Base-by-base conservation (phyloP, 2,113 vertebrate genomes). In the Ardeotis arabs region DNA sequence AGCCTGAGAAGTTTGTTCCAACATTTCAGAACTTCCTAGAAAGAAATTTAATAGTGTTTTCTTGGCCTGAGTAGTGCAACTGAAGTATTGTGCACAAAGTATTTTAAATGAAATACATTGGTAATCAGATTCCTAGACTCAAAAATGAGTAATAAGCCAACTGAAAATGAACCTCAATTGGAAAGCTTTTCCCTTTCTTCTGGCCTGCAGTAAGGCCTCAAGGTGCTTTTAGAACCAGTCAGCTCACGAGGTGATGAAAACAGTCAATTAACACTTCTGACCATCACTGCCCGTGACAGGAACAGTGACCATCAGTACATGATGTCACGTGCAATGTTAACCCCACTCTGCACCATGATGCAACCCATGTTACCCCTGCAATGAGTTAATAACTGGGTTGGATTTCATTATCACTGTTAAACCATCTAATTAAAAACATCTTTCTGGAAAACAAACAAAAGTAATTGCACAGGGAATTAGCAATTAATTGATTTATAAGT, bases 401-500 rank as follows among this genome's bases (percentile, higher is more conserved):
- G 37, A 76, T 94, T 89, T 69, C 75, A 63, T 59, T 63, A 49
- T 37, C 66, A 18, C 27, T 79, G 41, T 70, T 81, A 79, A 60
- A 29, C n/a, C 13, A 56, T 56, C 52, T 88, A 66, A 93, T 90
- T 95, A 91, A 93, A 94, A 96, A 75, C 22, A 55, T 70, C 76
- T 90, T 94, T 31, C 70, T 15, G 5, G 55, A 82, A 93, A 87
- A 49, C 45, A 95, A 97, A 83, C 22, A 70, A 33, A 53, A 77
- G 20, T 69, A 83, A 88, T 84, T 70, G 45, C 62, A 67, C 9
- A 49, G 78, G 49, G 49, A 79, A 77, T 28, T 80, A 56, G 10
- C 70, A 91, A 81, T 89, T 95, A 96, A 92, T 91, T 95, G 55
- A 94, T 94, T 78, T 68, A n/a, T 93, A 90, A 90, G 39, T 4